These are phyloP conservation scores for Ericerus pela DNA, from an alignment of 1,140 invertebrate species.

Conservation along the genomic window DNA sequence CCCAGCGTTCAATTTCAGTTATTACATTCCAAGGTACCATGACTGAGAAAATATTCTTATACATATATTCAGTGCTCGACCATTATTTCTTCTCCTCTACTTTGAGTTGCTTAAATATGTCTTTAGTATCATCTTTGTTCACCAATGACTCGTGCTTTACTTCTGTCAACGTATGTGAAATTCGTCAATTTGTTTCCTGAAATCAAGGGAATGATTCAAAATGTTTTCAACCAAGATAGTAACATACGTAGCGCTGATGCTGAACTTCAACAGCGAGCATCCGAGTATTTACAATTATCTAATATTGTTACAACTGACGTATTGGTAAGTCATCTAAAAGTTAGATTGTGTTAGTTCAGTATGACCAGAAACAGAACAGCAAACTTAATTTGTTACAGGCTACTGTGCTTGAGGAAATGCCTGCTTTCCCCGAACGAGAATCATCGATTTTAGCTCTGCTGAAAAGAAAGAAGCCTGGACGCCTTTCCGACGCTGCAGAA, in stretches of 20 bases:
- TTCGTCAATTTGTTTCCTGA: slow-evolving; percentile 99
- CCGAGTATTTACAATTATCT: slow-evolving; percentile 93
- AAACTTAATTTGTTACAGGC: slow-evolving; percentile 41
- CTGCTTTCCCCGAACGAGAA: slow-evolving; percentile 96
- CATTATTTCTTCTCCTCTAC: not conserved
- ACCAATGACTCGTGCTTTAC: slow-evolving; percentile 81
- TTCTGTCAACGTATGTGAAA: slow-evolving; percentile 98
- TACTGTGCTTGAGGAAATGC: slow-evolving; percentile 99
- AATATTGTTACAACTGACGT: slow-evolving; percentile 94
- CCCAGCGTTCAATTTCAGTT: slow-evolving; percentile 91
- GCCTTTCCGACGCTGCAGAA: slow-evolving; percentile 64
- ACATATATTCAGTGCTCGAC: not conserved
- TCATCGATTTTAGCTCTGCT: slow-evolving; percentile 93
- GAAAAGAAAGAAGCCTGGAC: slow-evolving; percentile 93
- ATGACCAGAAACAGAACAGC: no score
- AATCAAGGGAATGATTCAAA: slow-evolving; percentile 91
- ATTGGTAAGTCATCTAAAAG: slow-evolving; percentile 48
- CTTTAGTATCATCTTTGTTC: slow-evolving; percentile 88
- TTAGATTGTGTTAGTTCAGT: no score
- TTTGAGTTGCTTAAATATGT: no score
- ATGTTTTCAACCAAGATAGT: slow-evolving; percentile 89
- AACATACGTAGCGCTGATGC: slow-evolving; percentile 95
- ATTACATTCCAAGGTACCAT: slow-evolving; percentile 75
- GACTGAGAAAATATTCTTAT: not conserved
- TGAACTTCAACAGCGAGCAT: slow-evolving; percentile 93